Evolutionary conservation across 2,113 vertebrate species (phyloP).

Genomic region (Silurus meridionalis): DNA sequence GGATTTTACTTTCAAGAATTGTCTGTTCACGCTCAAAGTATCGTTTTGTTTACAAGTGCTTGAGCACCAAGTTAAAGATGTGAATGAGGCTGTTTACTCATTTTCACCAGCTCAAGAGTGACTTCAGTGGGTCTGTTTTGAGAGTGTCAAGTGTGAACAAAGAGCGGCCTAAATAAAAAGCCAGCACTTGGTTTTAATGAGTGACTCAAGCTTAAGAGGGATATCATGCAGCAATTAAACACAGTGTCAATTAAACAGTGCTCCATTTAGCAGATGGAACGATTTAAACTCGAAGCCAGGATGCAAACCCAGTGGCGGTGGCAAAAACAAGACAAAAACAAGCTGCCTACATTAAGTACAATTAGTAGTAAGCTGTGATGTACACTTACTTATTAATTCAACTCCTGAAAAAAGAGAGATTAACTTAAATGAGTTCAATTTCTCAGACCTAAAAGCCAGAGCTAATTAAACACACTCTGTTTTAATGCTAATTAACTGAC

Average conservation of each 20-base stretch:
- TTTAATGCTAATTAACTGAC: neutral
- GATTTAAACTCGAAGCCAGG: conserved; percentile 25
- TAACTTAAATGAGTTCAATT: neutral
- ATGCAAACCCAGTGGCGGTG: conserved; percentile 12
- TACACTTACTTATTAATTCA: neutral
- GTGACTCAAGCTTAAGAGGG: conserved; percentile 38
- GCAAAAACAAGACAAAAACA: neutral
- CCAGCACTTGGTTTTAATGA: conserved; percentile 21
- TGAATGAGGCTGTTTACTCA: conserved; percentile 43
- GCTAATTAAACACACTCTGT: neutral
- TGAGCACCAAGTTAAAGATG: conserved; percentile 50
- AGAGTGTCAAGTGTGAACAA: neutral
- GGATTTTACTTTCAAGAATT: neutral
- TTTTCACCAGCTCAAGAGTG: neutral
- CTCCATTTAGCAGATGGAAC: conserved; percentile 39
- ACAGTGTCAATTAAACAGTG: conserved; percentile 20
- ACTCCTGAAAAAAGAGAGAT: neutral
- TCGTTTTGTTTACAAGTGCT: conserved; percentile 60
- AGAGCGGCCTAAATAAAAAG: conserved; percentile 1
- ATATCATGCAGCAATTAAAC: conserved; percentile 52
- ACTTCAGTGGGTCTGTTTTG: neutral
- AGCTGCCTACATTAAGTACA: neutral
- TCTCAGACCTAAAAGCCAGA: neutral
- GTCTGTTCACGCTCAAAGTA: neutral
- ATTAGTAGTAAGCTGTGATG: neutral